phyloP scores from a whole-genome alignment of 2,888 invertebrate species.

The Sicus ferrugineus region DNA sequence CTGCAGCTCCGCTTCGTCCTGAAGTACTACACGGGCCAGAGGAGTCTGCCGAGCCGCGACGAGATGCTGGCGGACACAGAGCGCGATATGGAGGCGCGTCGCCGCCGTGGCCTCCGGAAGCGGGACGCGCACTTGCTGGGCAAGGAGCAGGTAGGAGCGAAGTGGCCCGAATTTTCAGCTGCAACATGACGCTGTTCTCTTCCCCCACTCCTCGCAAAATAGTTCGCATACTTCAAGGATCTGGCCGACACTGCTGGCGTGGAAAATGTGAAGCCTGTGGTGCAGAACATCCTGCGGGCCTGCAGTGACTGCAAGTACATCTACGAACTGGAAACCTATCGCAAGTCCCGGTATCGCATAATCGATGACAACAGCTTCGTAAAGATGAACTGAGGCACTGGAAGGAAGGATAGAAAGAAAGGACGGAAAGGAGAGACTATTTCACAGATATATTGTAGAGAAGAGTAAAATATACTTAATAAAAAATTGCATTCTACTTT shows the following conservation, averaged over 20 bases:
- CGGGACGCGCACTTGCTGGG: slow-evolving; percentile 76
- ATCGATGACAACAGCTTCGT: slow-evolving; percentile 68
- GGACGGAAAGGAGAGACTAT: no score
- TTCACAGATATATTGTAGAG: no score
- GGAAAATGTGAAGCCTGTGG: slow-evolving; percentile 71
- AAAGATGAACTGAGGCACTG: slow-evolving; percentile 33
- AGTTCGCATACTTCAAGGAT: slow-evolving; percentile 74
- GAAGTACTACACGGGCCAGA: slow-evolving; percentile 70
- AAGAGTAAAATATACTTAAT: no score
- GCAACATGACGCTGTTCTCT: background rate
- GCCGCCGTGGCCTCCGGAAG: slow-evolving; percentile 66
- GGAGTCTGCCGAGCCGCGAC: slow-evolving; percentile 69
- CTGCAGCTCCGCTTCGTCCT: slow-evolving; percentile 75
- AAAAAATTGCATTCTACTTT: no score
- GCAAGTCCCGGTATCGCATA: slow-evolving; percentile 70
- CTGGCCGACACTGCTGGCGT: slow-evolving; percentile 73
- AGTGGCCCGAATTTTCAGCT: background rate
- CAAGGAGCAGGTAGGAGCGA: slow-evolving; percentile 49
- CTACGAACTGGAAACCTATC: slow-evolving; percentile 69
- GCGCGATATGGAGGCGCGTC: slow-evolving; percentile 69
- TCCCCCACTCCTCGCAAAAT: background rate
- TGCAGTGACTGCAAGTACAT: slow-evolving; percentile 70
- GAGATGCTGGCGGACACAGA: slow-evolving; percentile 72
- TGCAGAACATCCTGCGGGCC: slow-evolving; percentile 72
- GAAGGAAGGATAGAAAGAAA: no score